phyloP scores from a whole-genome alignment of 2,888 invertebrate species.

The Linnaemya vulpina region DNA sequence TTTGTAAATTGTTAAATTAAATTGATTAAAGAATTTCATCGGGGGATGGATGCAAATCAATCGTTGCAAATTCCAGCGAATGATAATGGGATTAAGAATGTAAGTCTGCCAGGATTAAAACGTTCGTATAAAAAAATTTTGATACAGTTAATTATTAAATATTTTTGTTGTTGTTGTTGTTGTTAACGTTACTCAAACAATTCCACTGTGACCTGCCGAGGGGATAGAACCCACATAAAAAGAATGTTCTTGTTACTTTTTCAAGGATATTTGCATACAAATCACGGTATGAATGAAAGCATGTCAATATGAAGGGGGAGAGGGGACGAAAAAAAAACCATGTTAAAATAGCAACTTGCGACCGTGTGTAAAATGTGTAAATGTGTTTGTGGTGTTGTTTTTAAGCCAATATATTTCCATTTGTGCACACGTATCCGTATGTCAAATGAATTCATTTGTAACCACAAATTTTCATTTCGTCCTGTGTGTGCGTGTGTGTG shows the following conservation, averaged over 20 bases:
- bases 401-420: constrained; percentile 11
- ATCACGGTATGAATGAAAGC: constrained; percentile 4
- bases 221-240: not conserved
- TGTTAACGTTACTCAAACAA: no score
- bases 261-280: constrained; percentile 21
- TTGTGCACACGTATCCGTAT: not conserved
- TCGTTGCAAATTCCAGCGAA: no score
- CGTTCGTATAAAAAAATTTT: not conserved
- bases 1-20: no score
- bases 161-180: no score
- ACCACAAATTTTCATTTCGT: constrained; percentile 10
- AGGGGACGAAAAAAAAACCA: not conserved
- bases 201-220: not conserved
- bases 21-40: no score
- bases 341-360: constrained; percentile 42
- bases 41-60: no score
- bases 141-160: not conserved
- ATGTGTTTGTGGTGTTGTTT: constrained; percentile 5
- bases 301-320: constrained; percentile 32
- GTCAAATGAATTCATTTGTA: constrained; percentile 43
- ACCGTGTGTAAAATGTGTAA: constrained; percentile 17
- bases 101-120: no score
- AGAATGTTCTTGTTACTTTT: not conserved
- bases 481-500: not conserved
- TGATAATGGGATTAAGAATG: no score